Evolutionary conservation across 2,888 invertebrate genomes (phyloP), one percentile per base, ranked within the genome.

Genomic region (Caenorhabditis sp.): DNA sequence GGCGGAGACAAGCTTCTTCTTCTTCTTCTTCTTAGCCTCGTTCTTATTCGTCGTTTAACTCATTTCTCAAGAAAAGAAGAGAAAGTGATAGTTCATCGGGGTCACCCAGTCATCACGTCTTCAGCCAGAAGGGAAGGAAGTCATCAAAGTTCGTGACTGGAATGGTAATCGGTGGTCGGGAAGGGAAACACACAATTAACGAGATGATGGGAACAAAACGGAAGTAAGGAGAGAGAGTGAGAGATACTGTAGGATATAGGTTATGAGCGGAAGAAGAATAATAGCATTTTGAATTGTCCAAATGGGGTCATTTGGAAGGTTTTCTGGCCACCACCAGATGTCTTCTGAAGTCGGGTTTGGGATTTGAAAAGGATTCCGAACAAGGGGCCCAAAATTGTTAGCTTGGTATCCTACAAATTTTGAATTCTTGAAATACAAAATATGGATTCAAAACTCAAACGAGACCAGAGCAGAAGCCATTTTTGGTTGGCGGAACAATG

Each of bases 71-170:
- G 47, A 66, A 58, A 76, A n/a, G n/a, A 31, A 56, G 73, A 24
- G 75, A 76, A 76, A 66, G 61, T 51, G 76, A 76, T 76, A 76
- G 76, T 76, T 76, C 68, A 76, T 69, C 49, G 68, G 76, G 76
- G 76, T 76, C 76, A 76, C 41, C 59, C 38, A 64, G 19, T 31
- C 58, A 44, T 38, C 41, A 38, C 38, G 35, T 59, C 59, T 16
- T 24, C n/a, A 58, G 47, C 19, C 19, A 19, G 28, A 54, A 41
- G 44, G 56, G 31, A 58, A 76, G 68, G 76, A 76, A 76, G 76
- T 76, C 76, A 69, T 76, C 76, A 76, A 76, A 76, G 76, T 76
- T 76, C 76, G 76, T 76, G 76, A 76, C 68, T 49, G 49, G 68
- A 76, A 76, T 76, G 76, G 59, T 59, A 76, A 76, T 59, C 63